Percentiles rank a stretch among this genome's conserved stretches.
These are phyloP conservation scores for Platerodrilus igneus DNA, from an alignment of 2,888 invertebrate genomes.

Conservation along the genomic window DNA sequence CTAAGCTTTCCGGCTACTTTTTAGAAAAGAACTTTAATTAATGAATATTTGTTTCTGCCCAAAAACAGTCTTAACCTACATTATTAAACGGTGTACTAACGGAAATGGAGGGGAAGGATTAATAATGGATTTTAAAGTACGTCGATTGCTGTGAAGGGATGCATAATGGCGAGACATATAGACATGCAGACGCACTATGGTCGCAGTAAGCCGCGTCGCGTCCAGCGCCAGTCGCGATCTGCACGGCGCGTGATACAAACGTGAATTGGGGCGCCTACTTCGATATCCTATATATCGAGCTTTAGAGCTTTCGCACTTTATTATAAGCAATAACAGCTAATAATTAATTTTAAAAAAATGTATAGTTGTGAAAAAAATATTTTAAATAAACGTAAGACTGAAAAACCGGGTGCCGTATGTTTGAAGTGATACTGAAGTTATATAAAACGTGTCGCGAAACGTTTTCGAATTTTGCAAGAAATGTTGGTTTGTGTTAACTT, in stretches of 20 bases:
- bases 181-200: slow-evolving; percentile 21
- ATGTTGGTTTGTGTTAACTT: no score
- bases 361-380: slow-evolving; percentile 5
- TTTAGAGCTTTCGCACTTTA: slow-evolving; percentile 17
- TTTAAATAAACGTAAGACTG: slow-evolving; percentile 14
- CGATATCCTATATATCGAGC: slow-evolving; percentile 15
- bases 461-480: no score
- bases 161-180: slow-evolving; percentile 20
- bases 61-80: no score
- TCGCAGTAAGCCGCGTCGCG: slow-evolving; percentile 19
- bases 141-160: slow-evolving; percentile 12
- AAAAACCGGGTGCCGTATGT: no score
- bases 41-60: no score
- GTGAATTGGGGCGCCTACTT: slow-evolving; percentile 20
- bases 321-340: slow-evolving; percentile 6
- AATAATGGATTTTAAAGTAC: slow-evolving; percentile 18
- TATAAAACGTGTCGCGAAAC: no score
- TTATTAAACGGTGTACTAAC: no score
- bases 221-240: slow-evolving; percentile 29
- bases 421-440: no score
- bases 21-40: no score
- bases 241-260: slow-evolving; percentile 31
- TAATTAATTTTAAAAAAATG: slow-evolving; percentile 5
- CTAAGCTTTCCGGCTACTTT: no score
- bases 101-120: slow-evolving; percentile 12